Percentiles rank a stretch among this genome's conserved stretches.
Evolutionary conservation across 2,113 vertebrate genomes (phyloP).

Genomic region (Rallus limicola): DNA sequence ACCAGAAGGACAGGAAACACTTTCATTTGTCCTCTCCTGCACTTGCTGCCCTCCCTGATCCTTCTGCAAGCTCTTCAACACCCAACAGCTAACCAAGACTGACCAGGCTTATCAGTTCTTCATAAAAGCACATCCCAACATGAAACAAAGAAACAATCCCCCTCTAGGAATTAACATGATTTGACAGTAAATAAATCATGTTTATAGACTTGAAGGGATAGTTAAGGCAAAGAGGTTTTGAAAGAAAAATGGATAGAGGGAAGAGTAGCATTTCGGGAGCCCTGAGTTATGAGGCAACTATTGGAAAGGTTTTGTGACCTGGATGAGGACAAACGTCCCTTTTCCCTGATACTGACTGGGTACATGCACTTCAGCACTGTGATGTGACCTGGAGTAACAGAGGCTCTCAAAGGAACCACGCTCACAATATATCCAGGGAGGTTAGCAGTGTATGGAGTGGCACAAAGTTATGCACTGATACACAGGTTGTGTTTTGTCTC

Average conservation of each 20-base stretch:
- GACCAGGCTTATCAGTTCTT: background rate
- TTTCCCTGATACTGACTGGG: background rate
- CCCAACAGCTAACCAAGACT: background rate
- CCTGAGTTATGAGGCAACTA: background rate
- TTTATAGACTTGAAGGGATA: background rate
- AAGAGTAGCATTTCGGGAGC: background rate
- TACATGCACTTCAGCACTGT: rapidly evolving
- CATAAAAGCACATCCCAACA: background rate
- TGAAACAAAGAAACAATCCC: background rate
- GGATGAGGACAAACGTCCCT: background rate
- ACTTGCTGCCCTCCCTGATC: background rate
- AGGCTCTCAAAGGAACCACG: background rate
- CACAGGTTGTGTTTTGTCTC: background rate
- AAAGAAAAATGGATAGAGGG: background rate
- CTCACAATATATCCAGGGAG: background rate
- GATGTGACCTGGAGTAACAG: rapidly evolving
- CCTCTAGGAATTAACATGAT: background rate
- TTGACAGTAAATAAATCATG: background rate
- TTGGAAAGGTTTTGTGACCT: background rate
- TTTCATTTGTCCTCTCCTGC: background rate
- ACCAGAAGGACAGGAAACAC: background rate
- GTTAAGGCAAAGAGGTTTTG: background rate
- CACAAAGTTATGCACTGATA: background rate
- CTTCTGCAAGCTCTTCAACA: background rate
- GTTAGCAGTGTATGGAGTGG: background rate